Evolutionary conservation across 2,797 vertebrate species (phyloP).

Genomic region (Numenius phaeopus): DNA sequence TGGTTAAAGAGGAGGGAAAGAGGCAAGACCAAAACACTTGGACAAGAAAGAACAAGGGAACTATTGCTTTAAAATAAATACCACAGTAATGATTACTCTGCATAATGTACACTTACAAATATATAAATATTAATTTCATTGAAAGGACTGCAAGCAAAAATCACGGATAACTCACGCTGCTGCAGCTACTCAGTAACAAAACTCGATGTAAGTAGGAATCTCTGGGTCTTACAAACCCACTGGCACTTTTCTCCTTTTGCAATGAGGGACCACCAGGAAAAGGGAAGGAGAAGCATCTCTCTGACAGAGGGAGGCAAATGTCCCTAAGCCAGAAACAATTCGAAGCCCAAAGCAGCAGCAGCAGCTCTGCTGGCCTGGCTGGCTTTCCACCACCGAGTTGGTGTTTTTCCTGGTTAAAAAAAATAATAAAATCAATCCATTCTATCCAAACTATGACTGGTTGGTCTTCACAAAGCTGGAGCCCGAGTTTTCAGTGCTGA

Average conservation of each 20-base stretch:
- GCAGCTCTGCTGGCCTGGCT: neutral
- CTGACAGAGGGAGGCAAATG: neutral
- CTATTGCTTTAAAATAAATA: conserved; percentile 70
- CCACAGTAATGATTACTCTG: conserved; percentile 48
- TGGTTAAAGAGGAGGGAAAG: neutral
- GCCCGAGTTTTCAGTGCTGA: neutral
- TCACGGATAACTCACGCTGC: conserved; percentile 24
- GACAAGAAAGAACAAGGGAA: conserved; percentile 6
- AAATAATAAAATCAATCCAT: neutral
- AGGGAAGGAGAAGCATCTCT: neutral
- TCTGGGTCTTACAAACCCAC: neutral
- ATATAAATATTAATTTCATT: conserved; percentile 64
- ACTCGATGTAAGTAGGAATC: neutral
- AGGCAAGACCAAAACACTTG: conserved; percentile 22
- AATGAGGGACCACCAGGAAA: neutral
- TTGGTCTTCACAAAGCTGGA: neutral
- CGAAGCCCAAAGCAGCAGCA: conserved; percentile 9
- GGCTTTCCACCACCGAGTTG: neutral
- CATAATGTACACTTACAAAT: conserved; percentile 65
- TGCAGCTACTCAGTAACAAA: conserved; percentile 20
- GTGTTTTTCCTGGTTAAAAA: neutral
- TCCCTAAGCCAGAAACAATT: neutral
- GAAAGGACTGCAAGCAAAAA: conserved; percentile 31
- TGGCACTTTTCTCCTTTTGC: neutral
- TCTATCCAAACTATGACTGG: neutral